Base-by-base conservation (phyloP, 2,797 vertebrate species). In the Telmatherina bonti region DNA sequence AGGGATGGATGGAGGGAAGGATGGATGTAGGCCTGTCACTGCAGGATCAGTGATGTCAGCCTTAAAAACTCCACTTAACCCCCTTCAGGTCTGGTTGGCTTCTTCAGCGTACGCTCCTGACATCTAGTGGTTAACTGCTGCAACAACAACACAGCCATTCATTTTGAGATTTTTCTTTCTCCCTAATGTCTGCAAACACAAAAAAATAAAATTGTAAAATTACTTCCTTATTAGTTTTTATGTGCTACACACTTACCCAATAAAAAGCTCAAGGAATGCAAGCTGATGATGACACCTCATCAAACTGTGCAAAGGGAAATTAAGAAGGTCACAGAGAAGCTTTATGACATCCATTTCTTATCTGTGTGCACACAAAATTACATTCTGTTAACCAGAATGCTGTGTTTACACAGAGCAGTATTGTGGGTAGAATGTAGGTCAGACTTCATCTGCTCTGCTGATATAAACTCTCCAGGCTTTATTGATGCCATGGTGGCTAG, bases 111-210 rank as follows among this genome's bases (percentile, higher is more conserved):
- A 5, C 29, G 59, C 81, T 54, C 52, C 84, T 91, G 92, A 85
- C 93, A 89, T 81, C 92, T 92, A 85, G 77, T 81, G 92, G 77
- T 66, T 31, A 59, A 1, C 20, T 22, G 6, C 0, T 22, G 20
- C 18, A 75, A 62, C 52, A 55, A 41, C 38, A 4, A 60, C 49
- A 71, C n/a, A 6, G n/a, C 15, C 6, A 13, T 7, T 8, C 13
- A 0, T 30, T 31, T 22, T 12, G 22, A n/a, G 22, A 36, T 24
- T 36, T 24, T 13, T 38, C 15, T n/a, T 24, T 24, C n/a, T 2
- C 12, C 24, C 10, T 15, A 16, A 30, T 10, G n/a, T 6, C 5
- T 56, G 10, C 12, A 30, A 31, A 36, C 1, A 36, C 2, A 33
- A 33, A 33, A 33, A 33, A 33, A 35, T 33, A 33, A 30, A 30